Evolutionary conservation across 2,113 vertebrate species (phyloP).

Genomic region (Pao palembangensis): DNA sequence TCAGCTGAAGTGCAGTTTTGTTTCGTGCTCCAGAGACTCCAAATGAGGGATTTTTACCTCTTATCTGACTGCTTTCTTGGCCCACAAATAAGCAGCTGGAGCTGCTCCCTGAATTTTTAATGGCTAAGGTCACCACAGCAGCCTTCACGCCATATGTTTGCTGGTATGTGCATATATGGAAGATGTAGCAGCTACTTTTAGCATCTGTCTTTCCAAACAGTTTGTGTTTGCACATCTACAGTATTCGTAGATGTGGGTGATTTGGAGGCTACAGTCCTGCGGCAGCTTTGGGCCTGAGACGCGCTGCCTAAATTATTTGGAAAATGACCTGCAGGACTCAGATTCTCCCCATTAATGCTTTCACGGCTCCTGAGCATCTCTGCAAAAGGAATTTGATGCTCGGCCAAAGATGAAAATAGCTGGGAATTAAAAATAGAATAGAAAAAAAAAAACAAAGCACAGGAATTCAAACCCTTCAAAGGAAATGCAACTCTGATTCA

Average conservation of each 20-base stretch:
- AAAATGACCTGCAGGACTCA: constrained; percentile 33
- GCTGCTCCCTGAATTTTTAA: constrained; percentile 72
- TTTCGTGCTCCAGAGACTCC: too few species aligned
- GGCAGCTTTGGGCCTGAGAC: constrained; percentile 44
- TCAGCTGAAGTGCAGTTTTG: too few species aligned
- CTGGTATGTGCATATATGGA: background rate
- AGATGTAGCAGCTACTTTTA: constrained; percentile 25
- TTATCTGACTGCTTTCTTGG: too few species aligned
- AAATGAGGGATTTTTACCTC: too few species aligned
- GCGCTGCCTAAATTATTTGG: constrained; percentile 42
- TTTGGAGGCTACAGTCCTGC: constrained; percentile 43
- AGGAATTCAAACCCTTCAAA: too few species aligned
- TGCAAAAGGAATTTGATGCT: constrained; percentile 39
- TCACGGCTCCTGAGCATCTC: constrained; percentile 17
- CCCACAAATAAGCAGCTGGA: constrained; percentile 29
- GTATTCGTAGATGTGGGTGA: too few species aligned
- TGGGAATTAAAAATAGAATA: background rate
- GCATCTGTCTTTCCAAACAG: constrained; percentile 15
- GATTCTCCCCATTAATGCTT: constrained; percentile 34
- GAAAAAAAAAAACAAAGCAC: constrained; percentile 1
- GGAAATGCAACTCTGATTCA: too few species aligned
- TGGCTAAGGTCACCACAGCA: constrained; percentile 53
- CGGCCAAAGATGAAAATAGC: constrained; percentile 11
- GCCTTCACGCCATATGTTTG: constrained; percentile 12
- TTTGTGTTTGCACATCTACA: constrained; percentile 22